phyloP scores from a whole-genome alignment of 1,140 invertebrate genomes.

The Scaptomyza montana region DNA sequence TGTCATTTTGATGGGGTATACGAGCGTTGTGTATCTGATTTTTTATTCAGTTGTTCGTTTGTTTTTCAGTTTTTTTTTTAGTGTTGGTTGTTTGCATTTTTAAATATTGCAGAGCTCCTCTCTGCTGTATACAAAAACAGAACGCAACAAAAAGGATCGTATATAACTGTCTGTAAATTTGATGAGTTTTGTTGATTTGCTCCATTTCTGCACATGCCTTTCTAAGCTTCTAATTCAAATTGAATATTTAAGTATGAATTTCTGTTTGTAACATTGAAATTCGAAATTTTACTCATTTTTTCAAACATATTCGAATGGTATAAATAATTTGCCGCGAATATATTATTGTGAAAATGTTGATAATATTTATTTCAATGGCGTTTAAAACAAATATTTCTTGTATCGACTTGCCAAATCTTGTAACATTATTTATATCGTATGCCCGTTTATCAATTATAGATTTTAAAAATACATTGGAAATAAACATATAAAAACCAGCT shows the following conservation, averaged over 20 bases:
- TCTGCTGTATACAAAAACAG: conserved; percentile 9
- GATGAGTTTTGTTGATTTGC: conserved; percentile 17
- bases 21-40: conserved; percentile 29
- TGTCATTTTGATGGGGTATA: conserved; percentile 6
- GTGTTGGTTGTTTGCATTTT: conserved; percentile 39
- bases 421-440: too few relatives aligned
- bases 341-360: too few relatives aligned
- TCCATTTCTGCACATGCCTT: conserved; percentile 1
- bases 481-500: too few relatives aligned
- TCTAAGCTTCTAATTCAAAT: conserved; percentile 1
- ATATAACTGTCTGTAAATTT: conserved; percentile 20
- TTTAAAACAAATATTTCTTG: too few relatives aligned
- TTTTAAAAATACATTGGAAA: too few relatives aligned
- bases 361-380: too few relatives aligned
- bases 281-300: too few relatives aligned
- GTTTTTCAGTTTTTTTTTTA: conserved; percentile 6
- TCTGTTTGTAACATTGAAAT: too few relatives aligned
- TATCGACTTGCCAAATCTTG: too few relatives aligned
- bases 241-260: not conserved
- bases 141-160: not conserved
- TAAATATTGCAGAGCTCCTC: conserved; percentile 28
- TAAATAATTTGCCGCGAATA: too few relatives aligned
- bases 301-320: too few relatives aligned
- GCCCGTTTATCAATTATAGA: too few relatives aligned
- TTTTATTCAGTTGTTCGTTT: conserved; percentile 18